phyloP scores from a whole-genome alignment of 2,113 vertebrate species.

The Mastomys natalensis region DNA sequence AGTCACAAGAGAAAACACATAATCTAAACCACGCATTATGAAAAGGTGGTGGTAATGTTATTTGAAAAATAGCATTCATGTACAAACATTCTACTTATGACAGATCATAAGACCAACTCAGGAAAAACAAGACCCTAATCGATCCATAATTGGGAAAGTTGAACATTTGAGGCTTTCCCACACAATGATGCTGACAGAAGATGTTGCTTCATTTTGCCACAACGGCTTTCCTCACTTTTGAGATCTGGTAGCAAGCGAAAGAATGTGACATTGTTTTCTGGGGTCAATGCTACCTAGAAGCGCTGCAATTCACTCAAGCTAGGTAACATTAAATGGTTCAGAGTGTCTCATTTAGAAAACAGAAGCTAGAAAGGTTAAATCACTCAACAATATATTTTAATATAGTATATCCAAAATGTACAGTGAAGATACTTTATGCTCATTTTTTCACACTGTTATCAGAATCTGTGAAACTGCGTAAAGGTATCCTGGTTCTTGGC shows the following conservation, averaged over 20 bases:
- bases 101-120: background rate
- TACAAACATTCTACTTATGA: constrained; percentile 20
- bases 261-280: background rate
- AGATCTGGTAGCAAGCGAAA: background rate
- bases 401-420: background rate
- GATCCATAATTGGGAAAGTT: background rate
- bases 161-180: background rate
- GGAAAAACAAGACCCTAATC: background rate
- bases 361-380: background rate
- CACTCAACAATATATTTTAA: constrained; percentile 9
- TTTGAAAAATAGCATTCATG: constrained; percentile 7
- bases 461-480: no score
- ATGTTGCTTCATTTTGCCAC: background rate
- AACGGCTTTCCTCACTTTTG: background rate
- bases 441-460: constrained; percentile 31
- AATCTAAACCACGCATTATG: background rate
- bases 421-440: background rate
- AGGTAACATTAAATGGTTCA: background rate
- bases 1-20: background rate
- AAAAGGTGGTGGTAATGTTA: background rate
- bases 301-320: background rate
- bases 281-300: background rate
- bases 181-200: background rate
- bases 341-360: background rate
- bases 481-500: no score